Conservation (phyloP, 2,797 vertebrate species). For the Enoplosus armatus region DNA sequence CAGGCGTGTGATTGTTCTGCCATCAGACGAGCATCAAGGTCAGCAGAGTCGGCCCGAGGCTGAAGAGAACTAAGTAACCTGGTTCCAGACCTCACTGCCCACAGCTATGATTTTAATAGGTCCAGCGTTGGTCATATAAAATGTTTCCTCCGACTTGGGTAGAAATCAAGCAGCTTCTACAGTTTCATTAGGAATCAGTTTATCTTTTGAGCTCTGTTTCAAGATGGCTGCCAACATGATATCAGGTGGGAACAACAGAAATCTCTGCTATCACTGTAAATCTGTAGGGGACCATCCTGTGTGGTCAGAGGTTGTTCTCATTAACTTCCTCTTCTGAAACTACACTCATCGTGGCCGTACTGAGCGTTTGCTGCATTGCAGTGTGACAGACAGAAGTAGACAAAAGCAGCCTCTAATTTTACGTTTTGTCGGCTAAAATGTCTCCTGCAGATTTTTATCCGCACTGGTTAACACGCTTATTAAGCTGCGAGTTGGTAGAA, state of each 20-base stretch:
- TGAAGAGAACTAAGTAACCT: not conserved
- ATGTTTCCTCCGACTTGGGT: too few relatives aligned
- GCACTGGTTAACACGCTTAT: too few relatives aligned
- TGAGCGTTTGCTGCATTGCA: not conserved
- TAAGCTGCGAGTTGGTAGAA: too few relatives aligned
- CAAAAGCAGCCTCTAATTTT: too few relatives aligned
- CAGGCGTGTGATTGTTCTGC: slow-evolving; percentile 33
- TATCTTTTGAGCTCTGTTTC: not conserved
- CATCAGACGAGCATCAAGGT: slow-evolving; percentile 27
- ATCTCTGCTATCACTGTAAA: not conserved
- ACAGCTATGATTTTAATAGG: not conserved
- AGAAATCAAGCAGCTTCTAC: too few relatives aligned
- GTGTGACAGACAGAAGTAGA: too few relatives aligned
- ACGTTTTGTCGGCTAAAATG: rapidly evolving
- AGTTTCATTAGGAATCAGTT: too few relatives aligned
- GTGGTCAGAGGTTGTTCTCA: slow-evolving; percentile 48
- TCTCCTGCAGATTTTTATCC: too few relatives aligned
- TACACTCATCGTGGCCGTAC: not conserved
- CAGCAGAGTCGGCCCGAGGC: not conserved
- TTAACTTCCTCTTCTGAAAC: slow-evolving; percentile 40
- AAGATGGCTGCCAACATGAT: not conserved
- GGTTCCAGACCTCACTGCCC: not conserved
- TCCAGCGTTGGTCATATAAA: too few relatives aligned
- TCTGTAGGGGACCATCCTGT: slow-evolving; percentile 24
- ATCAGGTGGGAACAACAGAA: not conserved